A percentile compares a stretch with the other conserved stretches of the same genome.
Conservation (phyloP, 2,888 invertebrate genomes). For the Crepidodera aurea region DNA sequence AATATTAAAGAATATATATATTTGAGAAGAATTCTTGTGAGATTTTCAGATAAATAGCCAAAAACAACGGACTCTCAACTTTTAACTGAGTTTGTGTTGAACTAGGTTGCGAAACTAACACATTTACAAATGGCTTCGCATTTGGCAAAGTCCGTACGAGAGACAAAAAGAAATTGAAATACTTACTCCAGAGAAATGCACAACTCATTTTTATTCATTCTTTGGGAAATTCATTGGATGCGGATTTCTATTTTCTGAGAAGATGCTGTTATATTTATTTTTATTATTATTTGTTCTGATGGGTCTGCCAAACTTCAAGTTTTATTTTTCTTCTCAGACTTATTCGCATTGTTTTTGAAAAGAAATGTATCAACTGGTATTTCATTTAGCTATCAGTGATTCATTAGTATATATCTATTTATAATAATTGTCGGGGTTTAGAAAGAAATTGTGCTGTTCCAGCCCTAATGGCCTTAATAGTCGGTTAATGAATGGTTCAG, state of each 20-base stretch:
- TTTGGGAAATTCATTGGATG: conserved; percentile 29
- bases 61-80: conserved; percentile 8
- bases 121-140: conserved; percentile 43
- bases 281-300: conserved; percentile 22
- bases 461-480: no score
- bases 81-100: conserved; percentile 40
- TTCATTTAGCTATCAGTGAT: no score
- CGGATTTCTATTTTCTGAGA: conserved; percentile 25
- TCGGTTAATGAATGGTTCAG: no score
- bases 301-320: neutral
- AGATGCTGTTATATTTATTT: conserved; percentile 34
- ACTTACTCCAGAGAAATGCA: conserved; percentile 34
- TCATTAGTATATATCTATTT: no score
- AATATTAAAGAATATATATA: conserved; percentile 3
- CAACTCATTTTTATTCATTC: conserved; percentile 42
- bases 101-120: conserved; percentile 43
- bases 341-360: no score
- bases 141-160: conserved; percentile 40
- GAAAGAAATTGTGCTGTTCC: no score
- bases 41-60: conserved; percentile 11
- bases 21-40: conserved; percentile 4
- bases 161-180: conserved; percentile 33
- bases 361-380: no score
- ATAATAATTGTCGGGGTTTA: no score
- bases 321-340: neutral